Evolutionary conservation across 1,140 invertebrate genomes (phyloP).

Genomic region (Oryctes rhinoceros): DNA sequence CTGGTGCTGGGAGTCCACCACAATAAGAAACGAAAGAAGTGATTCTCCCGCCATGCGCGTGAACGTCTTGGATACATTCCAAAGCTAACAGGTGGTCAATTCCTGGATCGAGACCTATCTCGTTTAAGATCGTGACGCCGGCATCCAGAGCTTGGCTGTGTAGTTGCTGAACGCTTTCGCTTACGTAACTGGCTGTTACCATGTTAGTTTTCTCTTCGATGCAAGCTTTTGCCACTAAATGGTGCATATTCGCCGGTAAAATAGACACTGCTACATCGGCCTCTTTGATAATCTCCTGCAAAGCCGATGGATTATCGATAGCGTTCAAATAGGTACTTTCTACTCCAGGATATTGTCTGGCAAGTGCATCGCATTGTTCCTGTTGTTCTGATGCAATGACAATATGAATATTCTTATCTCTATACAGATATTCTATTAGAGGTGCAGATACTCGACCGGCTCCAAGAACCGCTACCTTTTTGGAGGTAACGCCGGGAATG

Average conservation of each 20-base stretch:
- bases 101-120: slow-evolving; percentile 96
- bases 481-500: slow-evolving; percentile 59
- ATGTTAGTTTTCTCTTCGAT: slow-evolving; percentile 87
- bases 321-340: slow-evolving; percentile 86
- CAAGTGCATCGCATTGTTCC: slow-evolving; percentile 86
- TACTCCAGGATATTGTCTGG: slow-evolving; percentile 79
- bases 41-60: slow-evolving; percentile 71
- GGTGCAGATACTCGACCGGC: slow-evolving; percentile 95
- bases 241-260: slow-evolving; percentile 92
- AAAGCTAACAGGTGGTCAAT: slow-evolving; percentile 96
- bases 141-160: slow-evolving; percentile 83
- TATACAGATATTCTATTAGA: slow-evolving; percentile 90
- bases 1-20: slow-evolving; percentile 94
- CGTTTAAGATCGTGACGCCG: slow-evolving; percentile 90
- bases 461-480: slow-evolving; percentile 87
- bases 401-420: slow-evolving; percentile 81
- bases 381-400: slow-evolving; percentile 88
- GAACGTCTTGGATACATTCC: slow-evolving; percentile 86
- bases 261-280: slow-evolving; percentile 88
- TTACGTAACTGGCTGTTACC: slow-evolving; percentile 96
- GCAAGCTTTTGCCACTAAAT: slow-evolving; percentile 84
- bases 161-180: slow-evolving; percentile 77
- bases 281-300: slow-evolving; percentile 77
- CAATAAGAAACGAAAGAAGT: slow-evolving; percentile 97
- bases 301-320: slow-evolving; percentile 71